A percentile compares a stretch with the other conserved stretches of the same genome.
These are phyloP conservation scores for Lynx canadensis DNA, from an alignment of 2,113 vertebrate species.

Conservation along the genomic window DNA sequence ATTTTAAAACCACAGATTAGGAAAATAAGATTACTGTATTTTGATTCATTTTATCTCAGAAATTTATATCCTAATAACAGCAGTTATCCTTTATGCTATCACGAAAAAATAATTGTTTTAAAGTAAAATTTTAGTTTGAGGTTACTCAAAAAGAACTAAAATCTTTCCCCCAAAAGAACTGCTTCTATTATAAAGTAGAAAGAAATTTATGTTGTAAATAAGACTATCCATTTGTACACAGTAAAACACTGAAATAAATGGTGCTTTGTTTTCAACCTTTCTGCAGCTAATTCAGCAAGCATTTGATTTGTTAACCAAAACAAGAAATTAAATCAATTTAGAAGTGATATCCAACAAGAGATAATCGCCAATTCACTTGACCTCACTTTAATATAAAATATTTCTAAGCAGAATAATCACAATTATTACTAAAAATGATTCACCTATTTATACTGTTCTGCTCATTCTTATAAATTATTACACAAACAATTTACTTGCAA, in stretches of 20 bases:
- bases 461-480: constrained; percentile 28
- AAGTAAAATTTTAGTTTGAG: constrained; percentile 44
- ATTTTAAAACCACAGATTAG: constrained; percentile 68
- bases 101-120: constrained; percentile 41
- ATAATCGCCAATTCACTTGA: constrained; percentile 43
- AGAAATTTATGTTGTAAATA: constrained; percentile 45
- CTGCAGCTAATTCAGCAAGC: constrained; percentile 41
- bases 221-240: constrained; percentile 20
- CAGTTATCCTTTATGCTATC: constrained; percentile 37
- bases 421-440: constrained; percentile 14
- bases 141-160: constrained; percentile 51
- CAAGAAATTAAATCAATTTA: constrained; percentile 49
- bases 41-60: constrained; percentile 56
- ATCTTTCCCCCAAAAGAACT: constrained; percentile 23
- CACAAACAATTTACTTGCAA: constrained; percentile 50
- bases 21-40: constrained; percentile 36
- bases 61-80: constrained; percentile 54
- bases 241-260: constrained; percentile 53
- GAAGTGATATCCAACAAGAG: constrained; percentile 46
- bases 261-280: constrained; percentile 52
- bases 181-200: constrained; percentile 36
- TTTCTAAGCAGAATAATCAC: constrained; percentile 24
- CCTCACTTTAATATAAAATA: constrained; percentile 22
- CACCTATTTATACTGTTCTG: not conserved
- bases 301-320: constrained; percentile 61